Base-by-base conservation (phyloP, 2,797 vertebrate genomes). In the Lepidocolaptes lacrymiger region DNA sequence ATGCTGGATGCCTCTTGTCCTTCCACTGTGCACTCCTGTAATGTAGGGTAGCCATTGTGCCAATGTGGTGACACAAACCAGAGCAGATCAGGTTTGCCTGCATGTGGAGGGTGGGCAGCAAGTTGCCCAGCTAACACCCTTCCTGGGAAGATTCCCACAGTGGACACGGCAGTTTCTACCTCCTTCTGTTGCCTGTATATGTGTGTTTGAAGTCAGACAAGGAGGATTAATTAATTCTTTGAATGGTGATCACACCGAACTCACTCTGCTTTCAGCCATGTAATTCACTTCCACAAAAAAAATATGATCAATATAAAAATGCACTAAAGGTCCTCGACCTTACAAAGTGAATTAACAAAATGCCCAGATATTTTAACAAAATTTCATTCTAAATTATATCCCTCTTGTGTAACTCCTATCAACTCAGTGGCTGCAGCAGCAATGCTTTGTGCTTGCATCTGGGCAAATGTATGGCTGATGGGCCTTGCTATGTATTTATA, bases 251-350 rank as follows among this genome's bases (percentile, higher is more conserved):
- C 52, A 44, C 44, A 59, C 37, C 3, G 56, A 41, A 67, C 21
- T 83, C 64, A 26, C 44, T 12, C 15, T 0, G 0, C n/a, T 63
- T 52, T 74, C 0, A 0, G 52, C 30, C 41, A 37, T 0, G 0
- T 23, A 48, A 41, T 79, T 88, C 28, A 27, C 13, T 79, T 80
- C 44, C 68, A 80, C 27, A 71, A 72, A 37, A 41, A 89, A 34
- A 79, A 80, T 3, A 32, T 22, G 21, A 36, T 22, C 0, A 0
- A 12, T 66, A n/a, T 23, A 55, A 85, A 81, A 14, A 16, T 27
- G 28, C 41, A 24, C 17, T 61, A 49, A 89, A 85, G 90, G 14
- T 41, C 28, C 16, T 59, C 0, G 0, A 20, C 27, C 59, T 92
- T 52, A 67, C 26, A 77, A 72, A 81, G 26, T 1, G 1, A 78